Conservation (phyloP, 2,888 invertebrate genomes). For the Pyralis farinalis region DNA sequence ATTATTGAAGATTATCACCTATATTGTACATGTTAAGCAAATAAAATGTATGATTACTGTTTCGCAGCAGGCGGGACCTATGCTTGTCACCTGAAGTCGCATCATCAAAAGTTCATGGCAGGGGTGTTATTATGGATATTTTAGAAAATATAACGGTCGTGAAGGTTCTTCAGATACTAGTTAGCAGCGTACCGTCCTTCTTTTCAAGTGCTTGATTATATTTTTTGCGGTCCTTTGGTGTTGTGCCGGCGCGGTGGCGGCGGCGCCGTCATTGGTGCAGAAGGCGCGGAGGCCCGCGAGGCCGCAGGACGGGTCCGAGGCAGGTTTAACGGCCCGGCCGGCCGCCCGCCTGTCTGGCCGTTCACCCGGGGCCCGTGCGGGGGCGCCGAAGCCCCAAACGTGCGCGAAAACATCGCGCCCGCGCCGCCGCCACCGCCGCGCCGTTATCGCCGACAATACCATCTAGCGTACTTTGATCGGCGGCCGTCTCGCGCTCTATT, state of each 20-base stretch:
- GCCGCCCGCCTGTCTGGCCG: slow-evolving; percentile 76
- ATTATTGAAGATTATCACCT: no score
- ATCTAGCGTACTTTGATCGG: background rate
- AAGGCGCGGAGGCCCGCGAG: slow-evolving; percentile 45
- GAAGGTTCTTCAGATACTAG: no score
- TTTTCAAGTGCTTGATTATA: no score
- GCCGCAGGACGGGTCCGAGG: slow-evolving; percentile 60
- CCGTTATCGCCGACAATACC: background rate
- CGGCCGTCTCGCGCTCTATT: background rate
- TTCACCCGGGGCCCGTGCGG: slow-evolving; percentile 78
- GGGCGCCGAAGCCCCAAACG: slow-evolving; percentile 48
- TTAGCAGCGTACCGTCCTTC: no score
- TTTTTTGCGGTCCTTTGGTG: slow-evolving; percentile 4
- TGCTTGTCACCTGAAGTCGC: no score
- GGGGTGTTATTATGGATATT: no score
- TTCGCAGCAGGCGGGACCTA: no score
- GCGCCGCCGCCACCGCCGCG: slow-evolving; percentile 44
- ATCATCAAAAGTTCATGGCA: no score
- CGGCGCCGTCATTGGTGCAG: slow-evolving; percentile 24
- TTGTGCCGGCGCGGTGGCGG: slow-evolving; percentile 20
- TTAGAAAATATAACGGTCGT: no score
- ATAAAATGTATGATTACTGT: no score
- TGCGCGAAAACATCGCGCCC: slow-evolving; percentile 74
- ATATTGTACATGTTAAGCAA: no score
- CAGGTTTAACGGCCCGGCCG: slow-evolving; percentile 80